Evolutionary conservation across 1,140 invertebrate species (phyloP), one percentile per base, ranked within the genome.

Genomic region (Planococcus citri): DNA sequence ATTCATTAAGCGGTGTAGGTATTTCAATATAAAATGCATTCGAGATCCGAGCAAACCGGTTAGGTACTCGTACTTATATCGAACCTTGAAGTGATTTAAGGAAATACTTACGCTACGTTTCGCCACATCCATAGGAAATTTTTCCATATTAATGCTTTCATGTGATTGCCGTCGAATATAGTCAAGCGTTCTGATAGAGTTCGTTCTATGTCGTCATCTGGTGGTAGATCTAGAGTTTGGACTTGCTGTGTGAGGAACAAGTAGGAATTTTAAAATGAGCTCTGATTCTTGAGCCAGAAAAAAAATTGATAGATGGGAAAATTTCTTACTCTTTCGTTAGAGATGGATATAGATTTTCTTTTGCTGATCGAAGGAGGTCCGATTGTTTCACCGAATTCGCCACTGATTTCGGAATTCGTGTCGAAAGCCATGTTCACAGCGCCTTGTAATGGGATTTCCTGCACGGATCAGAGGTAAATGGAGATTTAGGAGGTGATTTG

Each of bases 81-180:
- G n/a, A n/a, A n/a, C n/a, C n/a, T n/a, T n/a, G n/a, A n/a, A n/a
- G n/a, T n/a, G n/a, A n/a, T n/a, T n/a, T n/a, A n/a, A n/a, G n/a
- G n/a, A 33, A 33, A 33, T n/a, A 71, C 81, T 76, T 78, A 88
- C 86, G 86, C 85, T 61, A 94, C 88, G 78, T 97, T 97, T 72
- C 94, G 83, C 86, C 89, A 92, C 88, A 96, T 93, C 72, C 91
- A 84, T 27, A 94, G 83, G 76, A 95, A 88, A 79, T 97, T 97
- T 80, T 97, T 97, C 78, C 92, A 89, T 68, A 94, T 82, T 38
- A 96, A 78, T 9, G 94, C 93, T 71, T 75, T 74, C 76, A 76
- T 76, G 72, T 92, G 88, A 75, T 84, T 80, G 25, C 79, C 76
- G 74, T 88, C 82, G 74, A 89, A 80, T 57, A 88, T 82, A 76